Conservation (phyloP, 2,797 vertebrate species). For the Notamacropus eugenii region DNA sequence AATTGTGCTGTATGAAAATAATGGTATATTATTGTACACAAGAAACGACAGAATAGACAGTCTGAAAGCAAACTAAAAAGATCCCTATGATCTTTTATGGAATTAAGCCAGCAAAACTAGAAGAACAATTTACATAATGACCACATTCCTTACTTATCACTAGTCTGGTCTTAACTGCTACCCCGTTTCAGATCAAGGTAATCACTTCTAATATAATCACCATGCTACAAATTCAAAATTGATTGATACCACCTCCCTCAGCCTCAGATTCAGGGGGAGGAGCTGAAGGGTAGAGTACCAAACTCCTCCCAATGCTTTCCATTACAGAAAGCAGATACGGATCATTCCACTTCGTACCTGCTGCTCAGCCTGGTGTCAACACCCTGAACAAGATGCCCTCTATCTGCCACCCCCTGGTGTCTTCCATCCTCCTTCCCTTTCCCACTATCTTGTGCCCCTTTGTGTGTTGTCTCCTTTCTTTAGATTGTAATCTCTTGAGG, state of each 20-base stretch:
- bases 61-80: not conserved
- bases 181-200: not conserved
- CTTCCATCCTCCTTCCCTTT: not conserved
- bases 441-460: not conserved
- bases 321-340: not conserved
- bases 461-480: not conserved
- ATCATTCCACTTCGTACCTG: not conserved
- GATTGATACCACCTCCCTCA: not conserved
- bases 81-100: not conserved
- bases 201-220: not conserved
- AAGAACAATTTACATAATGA: not conserved
- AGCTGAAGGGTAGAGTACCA: not conserved
- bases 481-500: not conserved
- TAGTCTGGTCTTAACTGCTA: not conserved
- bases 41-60: not conserved
- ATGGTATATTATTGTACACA: not conserved
- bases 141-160: too few relatives aligned
- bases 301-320: not conserved
- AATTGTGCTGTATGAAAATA: not conserved
- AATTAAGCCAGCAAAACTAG: not conserved
- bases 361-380: not conserved
- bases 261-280: rapidly evolving
- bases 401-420: rapidly evolving
- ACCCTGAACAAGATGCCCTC: not conserved
- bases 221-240: not conserved